Evolutionary conservation across 30 jellyfish, hydroid and myxozoan species (phyloP), one percentile per base, ranked within the genome.

Genomic region (Cassiopea xamachana): DNA sequence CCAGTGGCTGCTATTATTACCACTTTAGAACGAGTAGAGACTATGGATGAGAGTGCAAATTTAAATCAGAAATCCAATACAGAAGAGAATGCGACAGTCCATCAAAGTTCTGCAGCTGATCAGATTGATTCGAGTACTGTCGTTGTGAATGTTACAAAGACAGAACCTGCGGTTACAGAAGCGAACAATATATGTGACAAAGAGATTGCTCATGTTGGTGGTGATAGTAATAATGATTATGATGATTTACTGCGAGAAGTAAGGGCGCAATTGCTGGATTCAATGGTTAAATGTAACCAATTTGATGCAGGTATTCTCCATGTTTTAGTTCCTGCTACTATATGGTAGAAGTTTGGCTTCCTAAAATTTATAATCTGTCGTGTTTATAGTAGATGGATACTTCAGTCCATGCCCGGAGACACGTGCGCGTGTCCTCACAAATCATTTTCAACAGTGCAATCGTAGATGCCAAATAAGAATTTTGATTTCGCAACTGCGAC

Each of bases 251-350:
- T 71, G 15, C 75, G 77, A 46, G 85, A 71, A 50, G 44, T 84
- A 8, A 60, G 92, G 55, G 85, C 92, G 7, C 9, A 49, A 14
- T 48, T 73, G 67, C 46, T 84, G 85, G 78, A 84, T 84, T 8
- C 51, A 60, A 12, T 73, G 85, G n/a, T 84, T 78, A 50, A 78
- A 4, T 47, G 73, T 19, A 48, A 78, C 51, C 46, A 78, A 47
- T 78, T 78, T 16, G 8, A 48, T 43, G 10, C 73, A 49, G 87
- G 60, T 49, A 48, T 47, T 78, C 0, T 13, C 84, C 2, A 46
- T 2, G 5, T 75, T 6, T 73, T 46, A 14, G 51, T 2, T n/a
- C 78, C 17, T n/a, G 9, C 48, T 17, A 8, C 78, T 18, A 0
- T 43, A 7, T 43, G 9, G 8, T 43, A 5, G 78, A 8, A 18